Base-by-base conservation (phyloP, 2,113 vertebrate genomes). In the Periophthalmodon schlosseri region DNA sequence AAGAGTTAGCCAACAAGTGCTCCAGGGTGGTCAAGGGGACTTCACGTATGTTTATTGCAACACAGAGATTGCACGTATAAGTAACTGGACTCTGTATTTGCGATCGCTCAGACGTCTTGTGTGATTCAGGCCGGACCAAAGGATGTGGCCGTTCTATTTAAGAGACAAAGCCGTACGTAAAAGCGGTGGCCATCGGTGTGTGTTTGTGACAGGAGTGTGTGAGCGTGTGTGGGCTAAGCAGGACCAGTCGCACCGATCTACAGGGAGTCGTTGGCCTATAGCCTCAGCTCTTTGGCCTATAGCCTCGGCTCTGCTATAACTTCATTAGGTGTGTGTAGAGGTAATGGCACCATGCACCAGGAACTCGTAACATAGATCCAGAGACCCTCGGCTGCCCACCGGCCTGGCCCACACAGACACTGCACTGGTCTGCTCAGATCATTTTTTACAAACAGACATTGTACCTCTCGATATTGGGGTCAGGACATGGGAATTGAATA, bases 291-390 rank as follows among this genome's bases (percentile, higher is more conserved):
- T 89, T 91, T 90, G 73, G 77, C 88, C 89, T 77, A 84, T 89
- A 79, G 83, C 75, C 75, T 73, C 72, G 65, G 82, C 72, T 75
- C 87, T 89, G 84, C 86, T 87, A 69, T 88, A 85, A 89, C 90
- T 91, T 93, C 88, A 92, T 89, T 90, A 91, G 89, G 89, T 91
- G 89, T 88, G 73, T 73, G 88, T 70, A 67, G 86, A 89, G 90
- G 87, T 90, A 87, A 88, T 87, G 81, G 88, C 81, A 87, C 81
- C 68, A 16, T 77, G 70, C 76, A 82, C 88, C 89, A 87, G 87
- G 83, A 91, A 83, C 91, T 93, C 87, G 70, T 93, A 92, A 92
- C 80, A 68, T 81, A 71, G 81, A 88, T 83, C 89, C 87, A 90
- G 90, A 88, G 88, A 83, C 87, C 84, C 76, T 84, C 79, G 44